phyloP scores from a whole-genome alignment of 2,888 invertebrate species.

The Escarpia spicata region DNA sequence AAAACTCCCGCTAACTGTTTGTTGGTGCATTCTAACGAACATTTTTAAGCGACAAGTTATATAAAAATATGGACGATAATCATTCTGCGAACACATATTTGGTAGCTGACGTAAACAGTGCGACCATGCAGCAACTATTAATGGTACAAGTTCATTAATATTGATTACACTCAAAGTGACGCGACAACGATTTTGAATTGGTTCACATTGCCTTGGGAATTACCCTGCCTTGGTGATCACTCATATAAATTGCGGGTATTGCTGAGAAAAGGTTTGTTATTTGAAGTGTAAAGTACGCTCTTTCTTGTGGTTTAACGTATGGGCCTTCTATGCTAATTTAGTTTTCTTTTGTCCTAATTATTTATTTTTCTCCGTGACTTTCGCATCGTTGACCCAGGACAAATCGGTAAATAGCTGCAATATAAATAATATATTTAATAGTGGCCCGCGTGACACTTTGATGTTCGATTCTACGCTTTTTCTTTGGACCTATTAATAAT shows the following conservation, averaged over 20 bases:
- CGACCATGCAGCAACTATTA: neutral
- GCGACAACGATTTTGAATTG: conserved; percentile 9
- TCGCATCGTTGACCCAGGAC: neutral
- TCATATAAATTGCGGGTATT: neutral
- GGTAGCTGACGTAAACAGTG: neutral
- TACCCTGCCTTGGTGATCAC: neutral
- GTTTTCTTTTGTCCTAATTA: neutral
- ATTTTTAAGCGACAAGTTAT: too few species aligned
- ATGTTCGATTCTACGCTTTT: neutral
- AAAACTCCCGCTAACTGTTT: too few species aligned
- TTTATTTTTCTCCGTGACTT: neutral
- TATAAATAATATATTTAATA: neutral
- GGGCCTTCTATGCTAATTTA: neutral
- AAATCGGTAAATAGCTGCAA: neutral
- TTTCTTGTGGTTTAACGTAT: neutral
- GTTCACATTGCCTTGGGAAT: neutral
- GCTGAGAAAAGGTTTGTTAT: neutral
- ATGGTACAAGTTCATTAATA: neutral
- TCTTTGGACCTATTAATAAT: neutral
- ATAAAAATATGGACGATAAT: too few species aligned
- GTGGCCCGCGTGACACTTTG: neutral
- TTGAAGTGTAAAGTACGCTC: neutral
- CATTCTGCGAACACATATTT: neutral
- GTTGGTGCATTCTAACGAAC: too few species aligned
- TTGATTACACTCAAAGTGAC: neutral